Percentiles rank a stretch among this genome's conserved stretches.
phyloP scores from a whole-genome alignment of 2,113 vertebrate species.

The Danio rerio region GRCz12tu NC_133200.1:6118001-6118500 shows the following conservation, averaged over 20 bases:
- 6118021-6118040: conserved; percentile 26
- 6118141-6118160: conserved; percentile 35
- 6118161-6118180: conserved; percentile 38
- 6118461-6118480: background rate
- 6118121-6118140: conserved; percentile 24
- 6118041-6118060: background rate
- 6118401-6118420: background rate
- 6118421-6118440: background rate
- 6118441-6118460: conserved; percentile 12
- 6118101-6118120: conserved; percentile 10
- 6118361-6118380: conserved; percentile 1
- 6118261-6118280: conserved; percentile 12
- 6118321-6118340: background rate
- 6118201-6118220: conserved; percentile 29
- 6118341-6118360: background rate
- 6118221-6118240: conserved; percentile 46
- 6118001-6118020: background rate
- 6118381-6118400: background rate
- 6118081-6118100: conserved; percentile 17
- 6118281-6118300: background rate
- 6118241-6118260: conserved; percentile 24
- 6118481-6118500: background rate
- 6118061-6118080: conserved; percentile 42
- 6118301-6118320: conserved; percentile 3
- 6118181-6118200: conserved; percentile 33